Evolutionary conservation across 92 coral and sea anemone genomes (phyloP), one percentile per base, ranked within the genome.

Genomic region (Parazoanthus atlanticus): DNA sequence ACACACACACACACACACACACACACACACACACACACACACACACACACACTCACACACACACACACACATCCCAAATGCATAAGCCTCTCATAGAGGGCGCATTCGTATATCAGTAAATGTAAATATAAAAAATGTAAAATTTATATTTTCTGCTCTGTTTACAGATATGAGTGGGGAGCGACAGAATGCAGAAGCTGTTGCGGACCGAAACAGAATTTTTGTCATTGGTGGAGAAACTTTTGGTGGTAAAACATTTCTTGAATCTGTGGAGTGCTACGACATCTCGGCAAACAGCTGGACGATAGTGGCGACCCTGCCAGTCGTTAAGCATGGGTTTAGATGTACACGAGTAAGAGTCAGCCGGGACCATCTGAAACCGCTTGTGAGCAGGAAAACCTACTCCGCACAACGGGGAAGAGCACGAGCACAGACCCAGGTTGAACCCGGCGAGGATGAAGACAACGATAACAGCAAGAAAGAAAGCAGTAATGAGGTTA

Each of bases 141-240:
- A 61, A 8, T 32, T 8, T 6, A 52, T 81, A 19, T 26, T 81
- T 52, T 74, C 29, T 47, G 47, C 66, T 79, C 10, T 66, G 11
- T 56, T 8, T 49, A 5, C 78, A 95, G 98, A 87, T 82, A 90
- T 93, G 96, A 92, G 31, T 41, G 98, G 92, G 66, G 82, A 47
- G 41, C 96, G 98, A 74, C 98, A 95, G 90, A 90, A 92, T n/a
- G 95, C 98, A 30, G 90, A 95, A 74, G 99, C 99, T 12, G 98
- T 92, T 38, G 88, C 87, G 3, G 43, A 91, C 10, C 85, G 81
- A 82, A 89, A 86, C 40, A 56, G 74, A 74, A 92, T 95, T 40
- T 91, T 88, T 86, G 99, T 93, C 29, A 89, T 95, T 87, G 99
- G 99, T 65, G 99, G 99, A 17, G 89, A 94, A 74, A 92, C 88